A percentile compares a stretch with the other conserved stretches of the same genome.
phyloP scores from a whole-genome alignment of 2,797 vertebrate species.

The Helarctos malayanus region DNA sequence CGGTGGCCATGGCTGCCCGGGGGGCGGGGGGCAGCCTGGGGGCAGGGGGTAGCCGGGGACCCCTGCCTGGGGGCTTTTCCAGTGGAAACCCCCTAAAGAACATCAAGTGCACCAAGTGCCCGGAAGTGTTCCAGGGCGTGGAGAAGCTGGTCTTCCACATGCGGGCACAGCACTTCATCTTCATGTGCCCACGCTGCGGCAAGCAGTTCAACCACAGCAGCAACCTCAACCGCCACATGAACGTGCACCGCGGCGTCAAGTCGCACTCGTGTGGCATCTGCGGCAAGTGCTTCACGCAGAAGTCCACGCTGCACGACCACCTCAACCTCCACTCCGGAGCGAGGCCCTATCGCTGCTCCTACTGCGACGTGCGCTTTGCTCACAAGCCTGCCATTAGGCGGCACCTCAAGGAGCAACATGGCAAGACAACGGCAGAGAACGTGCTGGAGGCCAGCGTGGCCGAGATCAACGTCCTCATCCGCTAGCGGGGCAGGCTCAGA shows the following conservation, averaged over 20 bases:
- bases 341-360: constrained; percentile 95
- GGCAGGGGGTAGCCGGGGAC: constrained; percentile 83
- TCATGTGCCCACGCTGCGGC: constrained; percentile 96
- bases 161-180: constrained; percentile 94
- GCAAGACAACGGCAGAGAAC: constrained; percentile 96
- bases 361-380: constrained; percentile 96
- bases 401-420: constrained; percentile 97
- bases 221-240: constrained; percentile 97
- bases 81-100: constrained; percentile 84
- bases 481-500: background rate
- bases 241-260: constrained; percentile 94
- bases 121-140: constrained; percentile 94
- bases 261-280: constrained; percentile 96
- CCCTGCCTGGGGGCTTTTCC: constrained; percentile 73
- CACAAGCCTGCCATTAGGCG: constrained; percentile 97
- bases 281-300: constrained; percentile 97
- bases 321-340: constrained; percentile 98
- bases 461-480: constrained; percentile 86
- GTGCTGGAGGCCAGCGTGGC: constrained; percentile 94
- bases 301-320: constrained; percentile 97
- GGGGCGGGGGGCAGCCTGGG: constrained; percentile 83
- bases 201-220: constrained; percentile 97
- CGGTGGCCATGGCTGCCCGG: constrained; percentile 84
- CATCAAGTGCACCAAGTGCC: constrained; percentile 95
- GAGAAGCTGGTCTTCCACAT: constrained; percentile 95